Evolutionary conservation across 2,797 vertebrate genomes (phyloP).

Genomic region (Epinephelus malabaricus): DNA sequence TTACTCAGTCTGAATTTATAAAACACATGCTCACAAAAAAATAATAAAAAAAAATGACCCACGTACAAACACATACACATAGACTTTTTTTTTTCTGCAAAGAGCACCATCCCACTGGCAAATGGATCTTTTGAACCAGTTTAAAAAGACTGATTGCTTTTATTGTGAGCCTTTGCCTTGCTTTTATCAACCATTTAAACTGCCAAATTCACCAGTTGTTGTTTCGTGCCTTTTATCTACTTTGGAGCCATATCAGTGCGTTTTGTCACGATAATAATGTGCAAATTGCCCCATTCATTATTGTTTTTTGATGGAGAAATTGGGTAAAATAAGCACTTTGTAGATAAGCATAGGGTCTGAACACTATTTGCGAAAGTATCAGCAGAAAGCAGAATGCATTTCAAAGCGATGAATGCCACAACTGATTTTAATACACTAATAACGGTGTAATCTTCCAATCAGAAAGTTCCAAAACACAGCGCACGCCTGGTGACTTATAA

Average conservation of each 20-base stretch:
- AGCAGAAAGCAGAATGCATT: slow-evolving; percentile 70
- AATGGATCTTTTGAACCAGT: slow-evolving; percentile 74
- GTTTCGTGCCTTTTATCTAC: slow-evolving; percentile 75
- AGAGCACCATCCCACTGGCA: slow-evolving; percentile 60
- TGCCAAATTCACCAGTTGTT: slow-evolving; percentile 74
- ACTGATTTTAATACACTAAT: slow-evolving; percentile 73
- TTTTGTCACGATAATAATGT: slow-evolving; percentile 78
- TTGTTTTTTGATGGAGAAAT: slow-evolving; percentile 78
- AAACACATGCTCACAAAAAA: slow-evolving; percentile 39
- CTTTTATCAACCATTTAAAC: slow-evolving; percentile 72
- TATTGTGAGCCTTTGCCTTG: slow-evolving; percentile 68
- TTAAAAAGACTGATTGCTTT: slow-evolving; percentile 75
- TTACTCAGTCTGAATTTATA: slow-evolving; percentile 48
- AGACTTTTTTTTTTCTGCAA: slow-evolving; percentile 8
- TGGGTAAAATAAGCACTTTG: slow-evolving; percentile 80
- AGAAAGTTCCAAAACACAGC: slow-evolving; percentile 72
- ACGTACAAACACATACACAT: slow-evolving; percentile 39
- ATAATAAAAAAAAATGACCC: background rate
- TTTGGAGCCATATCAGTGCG: slow-evolving; percentile 71
- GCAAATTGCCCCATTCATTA: slow-evolving; percentile 75
- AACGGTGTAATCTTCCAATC: slow-evolving; percentile 75
- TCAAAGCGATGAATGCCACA: slow-evolving; percentile 67
- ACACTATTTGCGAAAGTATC: slow-evolving; percentile 66
- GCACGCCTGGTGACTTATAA: slow-evolving; percentile 53
- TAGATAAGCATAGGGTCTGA: slow-evolving; percentile 74